Base-by-base conservation (phyloP, 2,888 invertebrate species). In the Chymomyza amoena region DNA sequence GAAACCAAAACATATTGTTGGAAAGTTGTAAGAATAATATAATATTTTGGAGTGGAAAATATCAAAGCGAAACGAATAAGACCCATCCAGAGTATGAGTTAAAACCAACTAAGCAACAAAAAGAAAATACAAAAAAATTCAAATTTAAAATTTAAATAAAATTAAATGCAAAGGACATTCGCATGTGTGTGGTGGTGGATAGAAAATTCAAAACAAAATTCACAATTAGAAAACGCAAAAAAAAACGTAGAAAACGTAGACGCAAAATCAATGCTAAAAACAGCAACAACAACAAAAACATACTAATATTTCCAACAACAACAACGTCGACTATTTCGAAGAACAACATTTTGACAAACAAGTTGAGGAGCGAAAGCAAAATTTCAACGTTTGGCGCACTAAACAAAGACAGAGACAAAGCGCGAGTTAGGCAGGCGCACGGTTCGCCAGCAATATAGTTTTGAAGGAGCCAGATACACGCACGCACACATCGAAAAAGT, bases 151-250 rank as follows among this genome's bases (percentile, higher is more conserved):
- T 78, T 77, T 81, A 81, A 85, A 81, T 81, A 81, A 88, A 82
- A 89, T 87, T 90, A 90, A 90, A 90, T 90, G 90, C 90, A 89
- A 90, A 90, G 88, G 89, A 90, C 90, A 90, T 90, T 90, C 90
- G 90, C 90, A 90, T 90, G 90, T 90, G 90, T 90, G 90, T 90
- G 90, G 90, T 90, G 90, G 90, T 90, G 90, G 90, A 90, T 89
- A 81, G 88, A 88, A 90, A 90, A 89, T 89, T 89, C 85, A 90
- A 90, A 89, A 89, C 90, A 89, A 90, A 90, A 90, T 90, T 90
- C 87, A 90, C 88, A 88, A 90, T 90, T 90, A 90, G 90, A 90
- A 90, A 90, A 89, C 88, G 88, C 77, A 84, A 90, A 84, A 90
- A 90, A 90, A 90, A 90, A 89, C 89, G 90, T 81, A 88, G 87